These are phyloP conservation scores for Peromyscus attwateri DNA, from an alignment of 2,797 vertebrate genomes.

Conservation along the genomic window DNA sequence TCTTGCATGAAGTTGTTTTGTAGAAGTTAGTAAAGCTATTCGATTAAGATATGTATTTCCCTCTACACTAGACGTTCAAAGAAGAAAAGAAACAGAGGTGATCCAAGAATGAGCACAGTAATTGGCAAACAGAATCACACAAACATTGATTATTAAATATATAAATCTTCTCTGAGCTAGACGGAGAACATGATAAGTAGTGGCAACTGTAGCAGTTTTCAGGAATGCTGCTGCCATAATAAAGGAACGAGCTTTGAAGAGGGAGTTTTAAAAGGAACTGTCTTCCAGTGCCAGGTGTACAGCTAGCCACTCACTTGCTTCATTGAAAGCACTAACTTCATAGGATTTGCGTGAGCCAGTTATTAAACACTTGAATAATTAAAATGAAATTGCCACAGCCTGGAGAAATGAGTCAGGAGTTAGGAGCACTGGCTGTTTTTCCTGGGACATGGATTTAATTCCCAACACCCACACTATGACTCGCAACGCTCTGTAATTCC, in stretches of 20 bases:
- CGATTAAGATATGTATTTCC: neutral
- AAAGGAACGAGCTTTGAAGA: neutral
- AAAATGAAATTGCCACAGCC: neutral
- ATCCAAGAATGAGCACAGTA: neutral
- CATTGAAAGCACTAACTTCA: neutral
- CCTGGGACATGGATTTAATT: neutral
- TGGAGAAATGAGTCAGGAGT: neutral
- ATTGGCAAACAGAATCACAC: neutral
- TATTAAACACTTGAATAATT: neutral
- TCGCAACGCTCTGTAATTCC: neutral
- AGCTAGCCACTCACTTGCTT: neutral
- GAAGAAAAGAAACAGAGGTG: neutral
- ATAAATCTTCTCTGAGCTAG: neutral
- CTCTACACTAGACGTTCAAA: neutral
- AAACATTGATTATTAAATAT: neutral
- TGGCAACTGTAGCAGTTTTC: neutral
- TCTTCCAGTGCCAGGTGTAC: neutral
- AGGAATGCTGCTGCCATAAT: neutral
- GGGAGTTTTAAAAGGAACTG: neutral
- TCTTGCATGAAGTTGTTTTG: neutral
- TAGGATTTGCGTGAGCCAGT: neutral
- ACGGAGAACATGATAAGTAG: neutral
- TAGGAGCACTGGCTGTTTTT: neutral
- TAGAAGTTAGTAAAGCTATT: neutral
- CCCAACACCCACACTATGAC: neutral